A percentile compares a stretch with the other conserved stretches of the same genome.
phyloP scores from a whole-genome alignment of 1,140 invertebrate species.

The Magallana ariakensis region DNA sequence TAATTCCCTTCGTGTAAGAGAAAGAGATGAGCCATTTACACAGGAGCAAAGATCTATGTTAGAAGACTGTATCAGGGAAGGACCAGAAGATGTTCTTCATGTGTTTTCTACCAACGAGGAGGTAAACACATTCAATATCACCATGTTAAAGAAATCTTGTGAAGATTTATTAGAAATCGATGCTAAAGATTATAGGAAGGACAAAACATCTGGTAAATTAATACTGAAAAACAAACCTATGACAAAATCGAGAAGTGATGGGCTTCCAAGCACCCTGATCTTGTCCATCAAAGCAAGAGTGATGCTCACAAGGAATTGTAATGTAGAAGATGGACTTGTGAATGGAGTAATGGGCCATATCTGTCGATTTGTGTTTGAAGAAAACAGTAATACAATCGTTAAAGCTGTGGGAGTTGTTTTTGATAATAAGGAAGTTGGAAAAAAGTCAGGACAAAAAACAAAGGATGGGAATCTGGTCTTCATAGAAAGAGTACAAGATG shows the following conservation, averaged over 20 bases:
- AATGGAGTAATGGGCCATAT: slow-evolving; percentile 48
- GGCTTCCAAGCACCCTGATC: background rate
- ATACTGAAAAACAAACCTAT: background rate
- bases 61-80: background rate
- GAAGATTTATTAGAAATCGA: background rate
- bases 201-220: slow-evolving; percentile 33
- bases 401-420: background rate
- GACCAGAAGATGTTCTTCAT: background rate
- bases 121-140: background rate
- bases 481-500: slow-evolving; percentile 13
- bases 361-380: background rate
- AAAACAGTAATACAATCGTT: background rate
- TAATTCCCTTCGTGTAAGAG: background rate
- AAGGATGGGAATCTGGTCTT: background rate
- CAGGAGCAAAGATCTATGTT: background rate
- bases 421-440: background rate
- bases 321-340: slow-evolving; percentile 46
- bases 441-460: background rate
- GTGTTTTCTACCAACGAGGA: background rate
- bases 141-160: background rate
- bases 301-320: slow-evolving; percentile 3
- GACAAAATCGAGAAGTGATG: background rate
- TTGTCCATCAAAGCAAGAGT: background rate
- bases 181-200: background rate
- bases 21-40: too few species aligned